These are phyloP conservation scores for Rhadinocentrus ornatus DNA, from an alignment of 2,797 vertebrate species.

Conservation along the genomic window DNA sequence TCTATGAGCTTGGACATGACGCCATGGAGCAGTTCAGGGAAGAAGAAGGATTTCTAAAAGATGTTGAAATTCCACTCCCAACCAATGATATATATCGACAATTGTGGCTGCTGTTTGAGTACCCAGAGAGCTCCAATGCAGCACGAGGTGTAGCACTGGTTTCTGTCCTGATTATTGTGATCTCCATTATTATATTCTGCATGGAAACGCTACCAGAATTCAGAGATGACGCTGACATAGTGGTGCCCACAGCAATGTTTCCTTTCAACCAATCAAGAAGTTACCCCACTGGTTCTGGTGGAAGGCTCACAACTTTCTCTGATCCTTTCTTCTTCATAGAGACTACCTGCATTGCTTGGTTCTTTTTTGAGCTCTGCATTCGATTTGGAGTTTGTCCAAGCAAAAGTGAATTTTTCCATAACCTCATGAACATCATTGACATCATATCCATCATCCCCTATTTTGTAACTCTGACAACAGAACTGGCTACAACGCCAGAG, in stretches of 20 bases:
- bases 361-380: slow-evolving; percentile 92
- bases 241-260: slow-evolving; percentile 59
- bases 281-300: slow-evolving; percentile 53
- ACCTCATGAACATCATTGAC: slow-evolving; percentile 98
- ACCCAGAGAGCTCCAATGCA: slow-evolving; percentile 95
- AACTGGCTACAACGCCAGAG: slow-evolving; percentile 87
- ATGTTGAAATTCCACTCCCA: slow-evolving; percentile 91
- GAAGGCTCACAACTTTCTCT: slow-evolving; percentile 80
- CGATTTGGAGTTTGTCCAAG: slow-evolving; percentile 95
- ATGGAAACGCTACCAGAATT: slow-evolving; percentile 97
- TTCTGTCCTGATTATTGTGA: slow-evolving; percentile 93
- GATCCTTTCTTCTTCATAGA: slow-evolving; percentile 97
- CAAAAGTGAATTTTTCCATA: slow-evolving; percentile 93
- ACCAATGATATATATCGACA: slow-evolving; percentile 89
- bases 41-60: slow-evolving; percentile 97
- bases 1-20: slow-evolving; percentile 93
- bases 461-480: slow-evolving; percentile 93
- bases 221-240: slow-evolving; percentile 87
- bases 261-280: slow-evolving; percentile 75
- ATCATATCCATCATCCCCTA: slow-evolving; percentile 97
- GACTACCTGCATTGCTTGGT: slow-evolving; percentile 95
- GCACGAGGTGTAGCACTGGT: slow-evolving; percentile 93
- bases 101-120: slow-evolving; percentile 97
- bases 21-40: slow-evolving; percentile 97
- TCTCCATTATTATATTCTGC: slow-evolving; percentile 98